phyloP scores from a whole-genome alignment of 2,797 vertebrate genomes.

The Buceros bicornis region DNA sequence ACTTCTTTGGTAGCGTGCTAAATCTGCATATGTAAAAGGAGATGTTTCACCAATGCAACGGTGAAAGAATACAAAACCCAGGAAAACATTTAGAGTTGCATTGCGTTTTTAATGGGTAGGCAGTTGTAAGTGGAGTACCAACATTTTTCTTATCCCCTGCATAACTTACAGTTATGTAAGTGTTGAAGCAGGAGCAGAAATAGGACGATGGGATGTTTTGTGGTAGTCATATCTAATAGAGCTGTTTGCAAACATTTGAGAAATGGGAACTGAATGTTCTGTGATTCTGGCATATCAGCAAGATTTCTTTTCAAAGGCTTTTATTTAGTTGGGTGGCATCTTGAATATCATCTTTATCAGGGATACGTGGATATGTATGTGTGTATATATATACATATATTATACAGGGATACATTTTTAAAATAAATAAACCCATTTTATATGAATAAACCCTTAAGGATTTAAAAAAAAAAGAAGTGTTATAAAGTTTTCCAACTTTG shows the following conservation, averaged over 20 bases:
- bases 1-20: not conserved
- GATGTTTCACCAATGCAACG: not conserved
- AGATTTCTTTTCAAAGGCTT: not conserved
- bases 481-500: not conserved
- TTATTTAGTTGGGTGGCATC: not conserved
- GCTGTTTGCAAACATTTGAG: not conserved
- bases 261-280: slow-evolving; percentile 30
- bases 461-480: not conserved
- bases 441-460: not conserved
- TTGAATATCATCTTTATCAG: not conserved
- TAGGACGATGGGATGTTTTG: not conserved
- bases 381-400: too few species aligned
- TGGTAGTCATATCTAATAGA: not conserved
- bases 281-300: not conserved
- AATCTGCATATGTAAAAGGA: not conserved
- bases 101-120: not conserved
- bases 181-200: not conserved
- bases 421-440: not conserved
- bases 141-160: not conserved
- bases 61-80: not conserved
- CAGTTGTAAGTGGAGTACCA: not conserved
- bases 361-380: too few species aligned
- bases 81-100: not conserved
- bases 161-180: not conserved
- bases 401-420: not conserved